Base-by-base conservation (phyloP, 2,113 vertebrate species). In the Nannobrachium achirus region DNA sequence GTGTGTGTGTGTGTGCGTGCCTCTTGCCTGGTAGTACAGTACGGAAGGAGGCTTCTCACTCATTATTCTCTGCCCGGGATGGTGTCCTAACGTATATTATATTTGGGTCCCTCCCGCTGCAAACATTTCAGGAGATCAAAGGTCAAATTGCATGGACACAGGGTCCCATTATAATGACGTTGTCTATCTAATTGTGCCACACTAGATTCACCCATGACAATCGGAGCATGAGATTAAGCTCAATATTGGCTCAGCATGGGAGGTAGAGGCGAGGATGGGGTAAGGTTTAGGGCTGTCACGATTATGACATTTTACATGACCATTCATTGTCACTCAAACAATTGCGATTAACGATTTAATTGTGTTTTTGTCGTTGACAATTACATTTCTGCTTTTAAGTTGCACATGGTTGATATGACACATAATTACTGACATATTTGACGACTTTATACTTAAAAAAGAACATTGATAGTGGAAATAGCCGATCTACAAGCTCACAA, bases 221-320 rank as follows among this genome's bases (percentile, higher is more conserved):
- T 89, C 89, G 87, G 90, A 93, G 92, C 92, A 90, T 93, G 91
- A 93, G 89, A 93, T 91, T 81, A 91, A 88, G 78, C 82, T 91
- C 91, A 92, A 91, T 92, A 92, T 91, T 91, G 89, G 74, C 91
- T 63, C 92, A 91, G 91, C 90, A 89, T 92, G 91, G 87, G 91
- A 89, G 82, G 82, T 88, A 66, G 78, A 75, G 89, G 69, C 25
- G 63, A 73, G 73, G 79, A 75, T 66, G 60, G 55, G 45, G 38
- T 71, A 13, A 25, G 20, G 20, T 25, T 25, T n/a, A n/a, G n/a
- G n/a, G n/a, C n/a, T n/a, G n/a, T n/a, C n/a, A n/a, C n/a, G n/a
- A n/a, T n/a, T n/a, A n/a, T n/a, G n/a, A n/a, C n/a, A n/a, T n/a
- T n/a, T n/a, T n/a, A n/a, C n/a, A n/a, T n/a, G n/a, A n/a, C n/a